Evolutionary conservation across 1,140 invertebrate species (phyloP), one percentile per base, ranked within the genome.

Genomic region (Dendrolimus punctatus): DNA sequence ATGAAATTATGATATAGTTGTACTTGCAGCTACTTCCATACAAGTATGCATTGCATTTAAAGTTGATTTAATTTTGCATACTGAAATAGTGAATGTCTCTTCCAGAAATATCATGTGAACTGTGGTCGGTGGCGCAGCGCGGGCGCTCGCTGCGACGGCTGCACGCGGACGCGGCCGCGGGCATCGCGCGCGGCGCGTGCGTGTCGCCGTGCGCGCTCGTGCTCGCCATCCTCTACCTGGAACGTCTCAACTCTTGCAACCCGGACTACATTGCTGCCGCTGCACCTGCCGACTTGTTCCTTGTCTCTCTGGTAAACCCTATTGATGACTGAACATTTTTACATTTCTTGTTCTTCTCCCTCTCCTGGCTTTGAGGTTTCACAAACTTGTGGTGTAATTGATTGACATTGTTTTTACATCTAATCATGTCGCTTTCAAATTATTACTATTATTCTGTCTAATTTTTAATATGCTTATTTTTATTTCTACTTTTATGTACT

Each of bases 241-340:
- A 98, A 80, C 90, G 95, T 64, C 88, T 85, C 10, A 93, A 94
- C 73, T 88, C 88, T 49, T 91, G 90, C 63, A 96, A 97, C 86
- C 92, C 95, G 1, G 92, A 94, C 54, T 98, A 97, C 87, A 85
- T 97, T 38, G 89, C 92, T 67, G 88, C 90, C 76, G 91, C 95
- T 39, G 92, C 94, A 36, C 95, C 96, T 23, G 94, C 95, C 47
- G 95, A 98, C 76, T 89, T 98, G 8, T 98, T 98, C 80, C 89
- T 98, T 47, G 93, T 98, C 51, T 97, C 96, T 53, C 88, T 98
- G 91, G 96, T 98, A 91, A 87, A 81, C 23, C 23, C 23, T 3
- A 23, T 23, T 2, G 23, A 23, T 1, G 23, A 23, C 23, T 23
- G 23, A 23, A 23, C 23, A 23, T 3, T 23, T 3, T 23, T 3